A percentile compares a stretch with the other conserved stretches of the same genome.
phyloP scores from a whole-genome alignment of 2,888 invertebrate species.

The Eupelmus urozonus region DNA sequence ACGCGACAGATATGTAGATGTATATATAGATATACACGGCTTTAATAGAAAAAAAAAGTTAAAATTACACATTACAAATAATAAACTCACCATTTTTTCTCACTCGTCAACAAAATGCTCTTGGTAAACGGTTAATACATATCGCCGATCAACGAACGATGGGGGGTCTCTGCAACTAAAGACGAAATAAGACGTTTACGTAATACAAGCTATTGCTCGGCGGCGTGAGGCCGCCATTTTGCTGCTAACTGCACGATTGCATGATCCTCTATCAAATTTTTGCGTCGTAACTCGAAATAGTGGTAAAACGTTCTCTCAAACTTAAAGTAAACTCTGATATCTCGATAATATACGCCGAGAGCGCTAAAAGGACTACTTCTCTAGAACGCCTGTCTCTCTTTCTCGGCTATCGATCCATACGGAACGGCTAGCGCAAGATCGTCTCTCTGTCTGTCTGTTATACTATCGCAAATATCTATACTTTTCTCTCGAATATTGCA shows the following conservation, averaged over 20 bases:
- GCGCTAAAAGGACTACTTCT: constrained; percentile 9
- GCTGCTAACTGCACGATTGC: constrained; percentile 33
- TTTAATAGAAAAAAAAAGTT: too few relatives aligned
- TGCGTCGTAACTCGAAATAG: too few relatives aligned
- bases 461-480: not conserved
- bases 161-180: constrained; percentile 68
- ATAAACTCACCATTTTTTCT: constrained; percentile 63
- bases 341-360: too few relatives aligned
- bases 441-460: not conserved
- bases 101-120: constrained; percentile 35
- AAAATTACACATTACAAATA: constrained; percentile 55
- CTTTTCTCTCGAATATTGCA: not conserved
- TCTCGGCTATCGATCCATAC: constrained; percentile 52
- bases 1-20: not conserved
- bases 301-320: not conserved
- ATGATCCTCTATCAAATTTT: too few relatives aligned
- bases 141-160: constrained; percentile 59
- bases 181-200: constrained; percentile 63
- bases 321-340: too few relatives aligned
- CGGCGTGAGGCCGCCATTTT: constrained; percentile 57
- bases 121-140: constrained; percentile 54
- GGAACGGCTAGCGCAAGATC: constrained; percentile 15
- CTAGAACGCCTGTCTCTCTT: too few relatives aligned
- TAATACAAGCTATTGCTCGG: constrained; percentile 51
- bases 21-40: constrained; percentile 6